phyloP scores from a whole-genome alignment of 2,113 vertebrate genomes.

The Microtus montanus region DNA sequence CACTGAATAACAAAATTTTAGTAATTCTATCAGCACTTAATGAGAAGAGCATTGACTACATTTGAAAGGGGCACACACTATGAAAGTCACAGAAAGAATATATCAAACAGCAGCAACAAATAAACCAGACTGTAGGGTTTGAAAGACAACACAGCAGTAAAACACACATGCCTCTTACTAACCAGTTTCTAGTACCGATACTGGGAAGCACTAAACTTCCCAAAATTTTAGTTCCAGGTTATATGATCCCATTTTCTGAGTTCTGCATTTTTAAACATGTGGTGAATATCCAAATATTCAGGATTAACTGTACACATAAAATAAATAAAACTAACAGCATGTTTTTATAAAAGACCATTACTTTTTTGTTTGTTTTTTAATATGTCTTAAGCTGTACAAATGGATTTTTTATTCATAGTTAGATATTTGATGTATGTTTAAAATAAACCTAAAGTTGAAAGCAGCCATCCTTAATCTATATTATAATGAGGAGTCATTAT shows the following conservation, averaged over 20 bases:
- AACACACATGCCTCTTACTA: not conserved
- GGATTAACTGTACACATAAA: not conserved
- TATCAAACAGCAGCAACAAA: not conserved
- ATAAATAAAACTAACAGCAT: not conserved
- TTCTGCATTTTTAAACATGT: not conserved
- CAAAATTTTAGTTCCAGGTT: not conserved
- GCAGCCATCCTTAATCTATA: not conserved
- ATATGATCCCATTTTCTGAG: not conserved
- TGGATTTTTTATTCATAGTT: not conserved
- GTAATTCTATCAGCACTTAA: not conserved
- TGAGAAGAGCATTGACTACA: not conserved
- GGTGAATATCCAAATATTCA: not conserved
- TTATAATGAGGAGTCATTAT: not conserved
- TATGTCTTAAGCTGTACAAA: not conserved
- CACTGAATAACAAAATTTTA: not conserved
- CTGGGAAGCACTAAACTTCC: not conserved
- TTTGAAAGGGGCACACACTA: not conserved
- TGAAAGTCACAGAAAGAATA: not conserved
- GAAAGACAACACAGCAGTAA: not conserved
- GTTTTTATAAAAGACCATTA: not conserved
- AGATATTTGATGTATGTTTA: not conserved
- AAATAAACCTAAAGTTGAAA: not conserved
- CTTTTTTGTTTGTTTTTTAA: not conserved
- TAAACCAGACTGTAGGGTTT: not conserved
- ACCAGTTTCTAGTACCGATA: too few relatives aligned